Evolutionary conservation across 2,797 vertebrate genomes (phyloP).

Genomic region (Phataginus tetradactyla): DNA sequence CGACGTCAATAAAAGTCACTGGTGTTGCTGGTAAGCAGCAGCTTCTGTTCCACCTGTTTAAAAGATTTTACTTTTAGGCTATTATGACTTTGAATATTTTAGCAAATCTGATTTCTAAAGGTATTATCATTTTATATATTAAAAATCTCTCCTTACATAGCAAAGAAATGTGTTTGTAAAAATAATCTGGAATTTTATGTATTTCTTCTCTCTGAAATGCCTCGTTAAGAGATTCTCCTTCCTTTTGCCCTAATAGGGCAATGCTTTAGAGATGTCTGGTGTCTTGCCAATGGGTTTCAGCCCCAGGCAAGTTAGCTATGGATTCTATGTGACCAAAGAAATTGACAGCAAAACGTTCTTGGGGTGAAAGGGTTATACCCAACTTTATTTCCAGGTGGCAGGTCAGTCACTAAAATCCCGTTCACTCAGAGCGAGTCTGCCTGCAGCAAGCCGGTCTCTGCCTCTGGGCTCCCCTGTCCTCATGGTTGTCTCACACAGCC

Average conservation of each 20-base stretch:
- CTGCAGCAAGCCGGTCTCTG: no score
- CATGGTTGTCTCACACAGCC: no score
- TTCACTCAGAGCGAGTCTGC: no score
- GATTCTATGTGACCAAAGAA: no score
- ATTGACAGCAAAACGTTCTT: no score
- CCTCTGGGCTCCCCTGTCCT: no score
- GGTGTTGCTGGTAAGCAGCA: not conserved
- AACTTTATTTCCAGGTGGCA: no score
- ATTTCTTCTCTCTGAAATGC: not conserved
- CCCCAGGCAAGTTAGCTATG: no score
- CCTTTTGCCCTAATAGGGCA: not conserved
- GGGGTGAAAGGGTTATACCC: no score
- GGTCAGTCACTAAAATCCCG: no score
- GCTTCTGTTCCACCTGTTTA: not conserved
- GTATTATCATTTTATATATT: conserved; percentile 12
- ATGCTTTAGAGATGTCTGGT: not conserved
- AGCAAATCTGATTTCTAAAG: not conserved
- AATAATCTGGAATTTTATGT: conserved; percentile 8
- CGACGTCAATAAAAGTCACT: not conserved
- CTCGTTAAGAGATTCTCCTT: conserved; percentile 1
- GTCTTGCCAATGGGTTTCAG: no score
- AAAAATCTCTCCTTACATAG: conserved; percentile 19
- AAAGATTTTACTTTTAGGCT: conserved; percentile 14
- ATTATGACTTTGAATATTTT: not conserved
- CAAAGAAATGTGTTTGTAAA: not conserved